Percentiles rank a stretch among this genome's conserved stretches.
Conservation (phyloP, 2,797 vertebrate genomes). For the Ataeniobius toweri region DNA sequence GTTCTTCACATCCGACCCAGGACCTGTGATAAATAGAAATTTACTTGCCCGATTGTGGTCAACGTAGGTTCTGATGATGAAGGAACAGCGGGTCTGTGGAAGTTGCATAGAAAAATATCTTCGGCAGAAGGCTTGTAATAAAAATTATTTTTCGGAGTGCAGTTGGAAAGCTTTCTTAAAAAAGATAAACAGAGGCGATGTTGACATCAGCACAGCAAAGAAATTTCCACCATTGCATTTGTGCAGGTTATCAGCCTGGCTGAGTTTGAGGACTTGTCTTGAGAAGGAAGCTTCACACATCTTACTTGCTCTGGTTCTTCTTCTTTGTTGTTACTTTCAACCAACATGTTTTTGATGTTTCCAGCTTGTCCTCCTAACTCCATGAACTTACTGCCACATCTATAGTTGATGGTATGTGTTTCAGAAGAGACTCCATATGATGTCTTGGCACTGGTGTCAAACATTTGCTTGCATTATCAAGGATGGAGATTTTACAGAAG, state of each 20-base stretch:
- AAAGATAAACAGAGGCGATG: not conserved
- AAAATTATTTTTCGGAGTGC: not conserved
- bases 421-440: no score
- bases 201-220: not conserved
- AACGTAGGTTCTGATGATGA: not conserved
- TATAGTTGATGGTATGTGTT: no score
- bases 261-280: not conserved
- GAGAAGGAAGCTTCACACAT: no score
- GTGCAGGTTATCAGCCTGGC: not conserved
- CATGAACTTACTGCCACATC: no score
- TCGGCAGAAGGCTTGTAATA: not conserved
- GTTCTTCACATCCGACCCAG: not conserved
- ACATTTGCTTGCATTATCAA: no score
- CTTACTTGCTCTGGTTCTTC: no score
- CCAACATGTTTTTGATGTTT: not conserved
- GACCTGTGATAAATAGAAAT: not conserved
- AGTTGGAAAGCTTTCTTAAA: not conserved
- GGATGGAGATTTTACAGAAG: no score
- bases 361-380: not conserved
- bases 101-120: not conserved
- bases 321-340: no score
- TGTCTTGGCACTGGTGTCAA: no score
- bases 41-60: no score
- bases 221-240: not conserved
- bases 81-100: not conserved